Conservation (phyloP, 2,113 vertebrate species). For the Marmota monax region DNA sequence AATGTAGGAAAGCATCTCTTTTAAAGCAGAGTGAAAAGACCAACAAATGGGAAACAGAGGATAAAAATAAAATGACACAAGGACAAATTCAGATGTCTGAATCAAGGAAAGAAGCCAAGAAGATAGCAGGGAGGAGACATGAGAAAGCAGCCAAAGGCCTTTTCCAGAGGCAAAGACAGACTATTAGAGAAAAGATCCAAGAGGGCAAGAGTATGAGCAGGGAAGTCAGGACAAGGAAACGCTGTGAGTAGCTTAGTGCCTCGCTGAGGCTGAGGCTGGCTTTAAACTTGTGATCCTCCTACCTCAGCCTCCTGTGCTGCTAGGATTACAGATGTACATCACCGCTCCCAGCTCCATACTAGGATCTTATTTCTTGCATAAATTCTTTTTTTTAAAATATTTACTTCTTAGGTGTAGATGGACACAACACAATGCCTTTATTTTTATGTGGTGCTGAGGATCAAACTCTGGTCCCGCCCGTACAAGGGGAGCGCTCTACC, state of each 20-base stretch:
- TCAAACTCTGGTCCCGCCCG: no score
- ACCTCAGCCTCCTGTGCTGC: no score
- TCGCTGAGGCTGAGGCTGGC: no score
- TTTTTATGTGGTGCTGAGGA: no score
- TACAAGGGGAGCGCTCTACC: no score
- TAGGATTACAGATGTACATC: no score
- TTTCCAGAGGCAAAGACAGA: not conserved
- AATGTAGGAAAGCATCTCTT: not conserved
- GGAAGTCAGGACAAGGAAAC: not conserved
- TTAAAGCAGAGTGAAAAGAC: constrained; percentile 1
- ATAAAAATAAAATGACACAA: not conserved
- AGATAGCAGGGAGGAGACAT: not conserved
- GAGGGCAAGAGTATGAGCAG: not conserved
- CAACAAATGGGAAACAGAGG: not conserved
- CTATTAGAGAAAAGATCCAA: not conserved
- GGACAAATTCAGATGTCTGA: not conserved
- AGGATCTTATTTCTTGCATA: not conserved
- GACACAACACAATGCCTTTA: no score
- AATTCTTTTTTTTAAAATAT: not conserved
- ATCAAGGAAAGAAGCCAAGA: not conserved
- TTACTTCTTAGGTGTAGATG: no score
- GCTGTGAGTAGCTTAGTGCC: no score
- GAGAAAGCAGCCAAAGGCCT: not conserved
- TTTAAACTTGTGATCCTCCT: no score
- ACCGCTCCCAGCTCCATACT: not conserved